phyloP scores from a whole-genome alignment of 2,888 invertebrate genomes.

The Noctua janthe region DNA sequence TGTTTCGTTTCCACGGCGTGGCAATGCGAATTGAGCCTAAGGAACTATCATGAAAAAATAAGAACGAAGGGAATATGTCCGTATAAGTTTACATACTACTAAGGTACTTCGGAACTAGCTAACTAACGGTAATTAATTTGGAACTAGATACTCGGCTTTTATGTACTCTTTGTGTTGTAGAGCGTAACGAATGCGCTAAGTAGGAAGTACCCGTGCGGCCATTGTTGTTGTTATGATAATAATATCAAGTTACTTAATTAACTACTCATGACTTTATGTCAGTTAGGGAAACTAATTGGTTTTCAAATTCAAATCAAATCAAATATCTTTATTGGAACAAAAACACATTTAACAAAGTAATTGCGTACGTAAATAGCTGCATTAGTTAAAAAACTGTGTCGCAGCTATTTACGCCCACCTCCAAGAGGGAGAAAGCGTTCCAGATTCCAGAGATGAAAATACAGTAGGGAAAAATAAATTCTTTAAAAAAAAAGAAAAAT shows the following conservation, averaged over 20 bases:
- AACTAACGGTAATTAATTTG: conserved; percentile 16
- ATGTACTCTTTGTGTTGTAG: neutral
- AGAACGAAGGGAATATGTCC: neutral
- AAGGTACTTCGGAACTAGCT: conserved; percentile 6
- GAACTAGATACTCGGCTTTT: conserved; percentile 19
- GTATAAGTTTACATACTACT: conserved; percentile 1
- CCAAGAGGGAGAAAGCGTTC: too few species aligned
- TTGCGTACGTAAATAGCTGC: too few species aligned
- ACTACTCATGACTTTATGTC: neutral
- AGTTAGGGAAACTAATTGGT: neutral
- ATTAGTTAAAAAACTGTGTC: too few species aligned
- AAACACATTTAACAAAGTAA: too few species aligned
- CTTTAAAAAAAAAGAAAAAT: too few species aligned
- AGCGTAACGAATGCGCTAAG: conserved; percentile 16
- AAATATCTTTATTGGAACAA: too few species aligned
- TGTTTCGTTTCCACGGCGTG: neutral
- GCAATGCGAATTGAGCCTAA: neutral
- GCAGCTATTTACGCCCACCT: too few species aligned
- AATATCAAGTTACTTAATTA: neutral
- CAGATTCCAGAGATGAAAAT: too few species aligned
- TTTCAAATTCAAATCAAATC: neutral
- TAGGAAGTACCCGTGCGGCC: neutral
- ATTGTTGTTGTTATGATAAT: neutral
- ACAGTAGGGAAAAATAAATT: too few species aligned
- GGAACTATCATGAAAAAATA: conserved; percentile 9